These are phyloP conservation scores for Ditylenchus weischeri DNA, from an alignment of 2,888 invertebrate species.

Conservation along the genomic window DNA sequence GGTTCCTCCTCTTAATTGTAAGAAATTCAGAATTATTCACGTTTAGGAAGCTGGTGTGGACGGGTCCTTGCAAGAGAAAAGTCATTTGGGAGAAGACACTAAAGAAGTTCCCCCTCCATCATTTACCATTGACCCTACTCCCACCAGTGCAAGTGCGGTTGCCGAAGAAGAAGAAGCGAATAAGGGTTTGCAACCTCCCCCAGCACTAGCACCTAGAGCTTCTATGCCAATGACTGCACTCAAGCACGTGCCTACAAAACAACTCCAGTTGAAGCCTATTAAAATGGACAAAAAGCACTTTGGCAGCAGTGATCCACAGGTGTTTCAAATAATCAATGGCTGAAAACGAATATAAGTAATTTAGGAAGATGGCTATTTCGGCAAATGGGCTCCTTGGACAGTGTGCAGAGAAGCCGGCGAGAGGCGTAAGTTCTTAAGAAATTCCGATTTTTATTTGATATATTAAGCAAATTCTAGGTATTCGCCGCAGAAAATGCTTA, in stretches of 20 bases:
- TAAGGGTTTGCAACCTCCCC: neutral
- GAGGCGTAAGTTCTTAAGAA: slow-evolving; percentile 22
- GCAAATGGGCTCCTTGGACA: slow-evolving; percentile 56
- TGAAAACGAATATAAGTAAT: neutral
- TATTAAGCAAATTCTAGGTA: slow-evolving; percentile 23
- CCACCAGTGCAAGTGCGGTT: neutral
- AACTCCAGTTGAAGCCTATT: slow-evolving; percentile 22
- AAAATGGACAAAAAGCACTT: slow-evolving; percentile 13
- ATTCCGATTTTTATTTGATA: no score
- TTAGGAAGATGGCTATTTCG: slow-evolving; percentile 40
- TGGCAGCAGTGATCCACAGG: neutral
- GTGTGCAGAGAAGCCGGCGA: slow-evolving; percentile 53
- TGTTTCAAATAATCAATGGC: neutral
- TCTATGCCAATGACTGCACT: neutral
- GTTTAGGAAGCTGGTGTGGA: slow-evolving; percentile 17
- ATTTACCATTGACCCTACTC: neutral
- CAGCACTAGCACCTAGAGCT: neutral
- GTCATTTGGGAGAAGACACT: neutral
- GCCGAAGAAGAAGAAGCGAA: neutral
- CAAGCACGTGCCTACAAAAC: slow-evolving; percentile 17
- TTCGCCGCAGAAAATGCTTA: slow-evolving; percentile 54
- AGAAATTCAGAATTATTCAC: neutral
- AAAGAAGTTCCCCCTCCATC: neutral
- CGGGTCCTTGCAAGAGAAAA: slow-evolving; percentile 24
- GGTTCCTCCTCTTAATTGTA: no score